Evolutionary conservation across 1,140 invertebrate species (phyloP), one percentile per base, ranked within the genome.

Genomic region (Eumaeus atala): DNA sequence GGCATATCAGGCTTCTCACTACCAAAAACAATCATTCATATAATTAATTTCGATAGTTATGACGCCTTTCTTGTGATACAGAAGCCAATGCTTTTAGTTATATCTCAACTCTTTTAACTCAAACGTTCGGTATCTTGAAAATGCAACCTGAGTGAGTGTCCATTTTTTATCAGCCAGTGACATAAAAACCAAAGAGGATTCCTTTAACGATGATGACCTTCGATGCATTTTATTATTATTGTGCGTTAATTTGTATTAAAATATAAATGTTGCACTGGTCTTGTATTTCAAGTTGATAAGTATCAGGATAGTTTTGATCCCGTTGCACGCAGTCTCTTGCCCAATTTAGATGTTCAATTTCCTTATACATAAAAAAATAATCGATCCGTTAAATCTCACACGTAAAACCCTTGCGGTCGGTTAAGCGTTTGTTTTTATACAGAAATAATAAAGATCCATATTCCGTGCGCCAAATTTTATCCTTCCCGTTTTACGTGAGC

Each of bases 41-140:
- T 72, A 72, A 83, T 83, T 83, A 83, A 77, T 77, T 83, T 80
- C 62, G 79, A 83, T 80, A 83, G 70, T 57, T 68, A 62, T 79
- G 78, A 82, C 82, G 72, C 79, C 78, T 76, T 59, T 51, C 54
- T 55, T 38, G 11, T 64, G 82, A 83, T 82, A 82, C 77, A 76
- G 79, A 74, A 83, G 76, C 67, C 70, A 64, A 84, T 76, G 78
- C 78, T 82, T 84, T 84, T 79, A 84, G 72, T 47, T 55, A 60
- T 82, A 84, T 84, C 78, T 72, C 38, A 58, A 9, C 11, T 37
- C 35, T 51, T 48, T 48, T 37, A 51, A 12, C 48, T 49, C 21
- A 28, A 49, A 12, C 21, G 33, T 16, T 14, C 6, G 28, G 9
- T 50, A 35, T 17, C 48, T 50, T 49, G 8, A 49, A 28, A 33